phyloP scores from a whole-genome alignment of 2,113 vertebrate species.

The Uria aalge region DNA sequence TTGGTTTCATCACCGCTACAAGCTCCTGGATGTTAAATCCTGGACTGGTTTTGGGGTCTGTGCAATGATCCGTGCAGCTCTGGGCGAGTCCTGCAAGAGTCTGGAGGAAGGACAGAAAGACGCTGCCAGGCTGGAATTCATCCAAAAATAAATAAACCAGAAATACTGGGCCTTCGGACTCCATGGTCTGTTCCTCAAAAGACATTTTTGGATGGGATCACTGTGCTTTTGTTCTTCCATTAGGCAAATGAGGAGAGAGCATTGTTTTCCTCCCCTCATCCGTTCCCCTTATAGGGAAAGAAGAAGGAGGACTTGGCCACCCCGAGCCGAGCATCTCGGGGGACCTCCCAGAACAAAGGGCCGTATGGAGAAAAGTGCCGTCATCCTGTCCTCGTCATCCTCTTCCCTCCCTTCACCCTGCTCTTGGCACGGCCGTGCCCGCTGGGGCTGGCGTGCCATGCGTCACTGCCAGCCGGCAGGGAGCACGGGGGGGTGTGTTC shows the following conservation, averaged over 20 bases:
- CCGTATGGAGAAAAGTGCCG: not conserved
- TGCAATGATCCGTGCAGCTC: not conserved
- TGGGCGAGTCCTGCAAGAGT: not conserved
- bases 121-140: not conserved
- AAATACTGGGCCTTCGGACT: not conserved
- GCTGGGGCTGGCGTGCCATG: fast-evolving
- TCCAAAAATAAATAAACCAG: not conserved
- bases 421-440: fast-evolving
- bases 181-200: conserved; percentile 15
- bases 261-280: conserved; percentile 46
- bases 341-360: conserved; percentile 26
- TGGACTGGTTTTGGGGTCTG: not conserved
- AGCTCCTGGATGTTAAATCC: not conserved
- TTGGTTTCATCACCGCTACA: not conserved
- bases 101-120: not conserved
- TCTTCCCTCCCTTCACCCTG: not conserved
- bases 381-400: not conserved
- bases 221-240: conserved; percentile 41
- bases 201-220: conserved; percentile 29
- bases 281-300: conserved; percentile 40
- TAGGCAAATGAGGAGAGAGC: not conserved
- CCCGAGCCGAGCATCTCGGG: not conserved
- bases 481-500: not conserved
- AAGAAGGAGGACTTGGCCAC: conserved; percentile 36
- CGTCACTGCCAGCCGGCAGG: fast-evolving